Evolutionary conservation across 2,888 invertebrate genomes (phyloP).

Genomic region (Smittia sp.): DNA sequence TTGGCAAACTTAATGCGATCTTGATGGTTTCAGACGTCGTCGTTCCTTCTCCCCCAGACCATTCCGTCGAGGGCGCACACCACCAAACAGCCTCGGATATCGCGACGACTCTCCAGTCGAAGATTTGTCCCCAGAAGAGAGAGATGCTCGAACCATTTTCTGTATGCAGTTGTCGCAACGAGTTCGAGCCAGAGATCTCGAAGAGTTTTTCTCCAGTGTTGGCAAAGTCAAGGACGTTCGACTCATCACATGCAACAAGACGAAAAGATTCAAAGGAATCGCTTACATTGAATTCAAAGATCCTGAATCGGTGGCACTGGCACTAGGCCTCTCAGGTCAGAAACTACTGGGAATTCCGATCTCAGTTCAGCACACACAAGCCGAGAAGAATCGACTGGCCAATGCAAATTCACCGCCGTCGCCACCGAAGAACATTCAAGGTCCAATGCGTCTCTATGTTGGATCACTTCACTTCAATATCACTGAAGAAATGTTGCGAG

Average conservation of each 20-base stretch:
- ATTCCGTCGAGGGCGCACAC: constrained; percentile 51
- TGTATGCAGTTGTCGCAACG: constrained; percentile 97
- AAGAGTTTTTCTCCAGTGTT: constrained; percentile 98
- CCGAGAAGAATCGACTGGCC: constrained; percentile 90
- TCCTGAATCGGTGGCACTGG: constrained; percentile 94
- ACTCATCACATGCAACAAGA: constrained; percentile 98
- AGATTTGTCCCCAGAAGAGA: constrained; percentile 91
- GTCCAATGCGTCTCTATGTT: constrained; percentile 95
- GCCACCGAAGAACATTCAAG: constrained; percentile 83
- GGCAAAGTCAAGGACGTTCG: constrained; percentile 98
- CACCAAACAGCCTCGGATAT: constrained; percentile 57
- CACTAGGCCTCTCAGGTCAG: constrained; percentile 92
- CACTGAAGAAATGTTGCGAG: constrained; percentile 96
- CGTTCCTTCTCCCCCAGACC: constrained; percentile 53
- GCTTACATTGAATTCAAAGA: constrained; percentile 99
- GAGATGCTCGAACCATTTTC: constrained; percentile 98
- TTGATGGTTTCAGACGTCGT: constrained; percentile 44
- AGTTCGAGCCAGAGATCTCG: constrained; percentile 89
- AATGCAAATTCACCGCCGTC: constrained; percentile 76
- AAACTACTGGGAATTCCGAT: constrained; percentile 94
- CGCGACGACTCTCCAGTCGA: constrained; percentile 60
- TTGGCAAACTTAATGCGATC: background rate
- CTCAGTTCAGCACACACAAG: constrained; percentile 96
- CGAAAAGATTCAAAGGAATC: constrained; percentile 96
- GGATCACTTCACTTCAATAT: constrained; percentile 98